Evolutionary conservation across 1,140 invertebrate species (phyloP).

Genomic region (Dendrolimus punctatus): DNA sequence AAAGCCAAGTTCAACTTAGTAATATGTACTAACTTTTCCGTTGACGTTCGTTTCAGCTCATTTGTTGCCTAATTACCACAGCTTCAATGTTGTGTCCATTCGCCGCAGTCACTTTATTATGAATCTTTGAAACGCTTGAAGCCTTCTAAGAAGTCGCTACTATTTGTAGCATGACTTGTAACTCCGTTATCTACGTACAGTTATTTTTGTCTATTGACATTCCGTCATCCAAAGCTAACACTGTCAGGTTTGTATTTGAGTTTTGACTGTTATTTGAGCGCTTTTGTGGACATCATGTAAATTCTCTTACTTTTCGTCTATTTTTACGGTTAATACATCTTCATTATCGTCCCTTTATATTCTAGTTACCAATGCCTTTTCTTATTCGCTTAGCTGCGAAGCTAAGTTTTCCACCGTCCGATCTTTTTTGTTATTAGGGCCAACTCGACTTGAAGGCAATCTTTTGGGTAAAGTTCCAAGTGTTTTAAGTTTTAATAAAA

Average conservation of each 20-base stretch:
- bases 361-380: neutral
- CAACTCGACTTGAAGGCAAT: neutral
- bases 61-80: constrained; percentile 2
- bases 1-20: too few species aligned
- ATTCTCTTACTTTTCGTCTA: too few species aligned
- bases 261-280: neutral
- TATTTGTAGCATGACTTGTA: neutral
- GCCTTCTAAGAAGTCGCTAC: neutral
- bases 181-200: neutral
- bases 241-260: neutral
- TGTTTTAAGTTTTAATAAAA: too few species aligned
- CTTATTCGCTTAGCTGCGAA: neutral
- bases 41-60: too few species aligned
- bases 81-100: neutral
- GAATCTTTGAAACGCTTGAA: neutral
- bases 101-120: neutral
- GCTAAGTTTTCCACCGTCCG: neutral
- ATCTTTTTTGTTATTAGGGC: neutral
- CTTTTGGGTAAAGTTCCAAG: too few species aligned
- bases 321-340: too few species aligned
- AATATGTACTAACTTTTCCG: too few species aligned
- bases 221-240: neutral
- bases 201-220: neutral
- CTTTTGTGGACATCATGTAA: neutral
- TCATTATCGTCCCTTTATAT: neutral